Conservation (phyloP, 2,113 vertebrate species). For the human (Homo sapiens) region DNA sequence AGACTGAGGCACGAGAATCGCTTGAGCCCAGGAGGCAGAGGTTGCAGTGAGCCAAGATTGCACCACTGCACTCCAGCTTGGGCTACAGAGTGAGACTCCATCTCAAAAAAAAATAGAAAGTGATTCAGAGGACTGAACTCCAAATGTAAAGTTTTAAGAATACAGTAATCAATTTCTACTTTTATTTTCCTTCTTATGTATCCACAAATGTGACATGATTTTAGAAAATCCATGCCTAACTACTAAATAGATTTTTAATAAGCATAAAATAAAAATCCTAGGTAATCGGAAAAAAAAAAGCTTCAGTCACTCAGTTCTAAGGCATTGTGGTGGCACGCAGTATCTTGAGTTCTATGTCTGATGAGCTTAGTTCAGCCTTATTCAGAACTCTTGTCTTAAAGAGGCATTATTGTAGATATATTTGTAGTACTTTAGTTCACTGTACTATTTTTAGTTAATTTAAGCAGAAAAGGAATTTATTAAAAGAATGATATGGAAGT, state of each 20-base stretch:
- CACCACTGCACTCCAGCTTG: too few relatives aligned
- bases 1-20: too few relatives aligned
- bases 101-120: too few relatives aligned
- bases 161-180: not conserved
- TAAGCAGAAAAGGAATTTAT: not conserved
- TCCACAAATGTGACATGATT: not conserved
- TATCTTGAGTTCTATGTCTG: not conserved
- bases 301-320: not conserved
- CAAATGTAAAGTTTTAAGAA: not conserved
- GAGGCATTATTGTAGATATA: not conserved
- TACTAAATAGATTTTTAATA: slow-evolving; percentile 2
- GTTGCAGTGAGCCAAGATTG: too few relatives aligned
- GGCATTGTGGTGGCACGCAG: too few relatives aligned
- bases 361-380: not conserved
- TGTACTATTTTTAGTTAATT: not conserved
- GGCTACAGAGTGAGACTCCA: too few relatives aligned
- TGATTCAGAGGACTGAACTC: not conserved
- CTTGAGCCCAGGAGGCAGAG: too few relatives aligned
- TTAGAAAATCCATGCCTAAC: not conserved
- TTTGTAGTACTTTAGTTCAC: not conserved
- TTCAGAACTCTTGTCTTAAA: not conserved
- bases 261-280: not conserved
- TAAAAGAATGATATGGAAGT: not conserved
- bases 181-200: not conserved
- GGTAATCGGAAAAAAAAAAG: not conserved